phyloP scores from a whole-genome alignment of 1,140 invertebrate genomes.

The Microvelia longipes region DNA sequence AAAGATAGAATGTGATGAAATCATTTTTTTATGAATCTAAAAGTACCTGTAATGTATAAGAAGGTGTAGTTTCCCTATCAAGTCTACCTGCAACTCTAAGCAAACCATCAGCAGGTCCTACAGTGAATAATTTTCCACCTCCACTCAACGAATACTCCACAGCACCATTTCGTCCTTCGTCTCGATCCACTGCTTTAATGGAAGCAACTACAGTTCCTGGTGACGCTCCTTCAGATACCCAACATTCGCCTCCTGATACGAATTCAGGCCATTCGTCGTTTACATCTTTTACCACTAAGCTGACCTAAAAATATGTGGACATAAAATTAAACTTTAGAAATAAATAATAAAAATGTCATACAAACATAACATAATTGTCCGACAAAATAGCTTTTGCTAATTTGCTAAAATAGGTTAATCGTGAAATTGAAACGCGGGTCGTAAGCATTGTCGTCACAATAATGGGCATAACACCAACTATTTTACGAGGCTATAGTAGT shows the following conservation, averaged over 20 bases:
- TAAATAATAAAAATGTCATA: too few relatives aligned
- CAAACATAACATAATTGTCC: not conserved
- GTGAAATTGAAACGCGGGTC: not conserved
- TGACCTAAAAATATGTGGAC: constrained; percentile 63
- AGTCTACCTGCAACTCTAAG: constrained; percentile 61
- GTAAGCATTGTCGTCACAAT: too few relatives aligned
- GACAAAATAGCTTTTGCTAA: not conserved
- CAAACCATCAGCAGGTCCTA: constrained; percentile 77
- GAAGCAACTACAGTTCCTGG: constrained; percentile 76
- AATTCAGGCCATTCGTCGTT: constrained; percentile 91
- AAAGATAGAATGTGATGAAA: too few relatives aligned
- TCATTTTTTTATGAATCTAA: too few relatives aligned
- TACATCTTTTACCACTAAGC: constrained; percentile 72
- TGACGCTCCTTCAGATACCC: constrained; percentile 72
- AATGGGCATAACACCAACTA: too few relatives aligned
- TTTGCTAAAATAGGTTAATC: not conserved
- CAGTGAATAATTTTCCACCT: constrained; percentile 49
- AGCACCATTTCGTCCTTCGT: constrained; percentile 85
- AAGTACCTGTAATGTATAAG: not conserved
- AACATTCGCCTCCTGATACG: constrained; percentile 59
- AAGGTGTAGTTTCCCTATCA: constrained; percentile 50
- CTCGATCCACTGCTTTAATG: constrained; percentile 77
- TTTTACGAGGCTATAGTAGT: too few relatives aligned
- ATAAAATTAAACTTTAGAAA: too few relatives aligned
- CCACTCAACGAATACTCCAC: constrained; percentile 64